Conservation (phyloP, 2,113 vertebrate genomes). For the Neotoma lepida region DNA sequence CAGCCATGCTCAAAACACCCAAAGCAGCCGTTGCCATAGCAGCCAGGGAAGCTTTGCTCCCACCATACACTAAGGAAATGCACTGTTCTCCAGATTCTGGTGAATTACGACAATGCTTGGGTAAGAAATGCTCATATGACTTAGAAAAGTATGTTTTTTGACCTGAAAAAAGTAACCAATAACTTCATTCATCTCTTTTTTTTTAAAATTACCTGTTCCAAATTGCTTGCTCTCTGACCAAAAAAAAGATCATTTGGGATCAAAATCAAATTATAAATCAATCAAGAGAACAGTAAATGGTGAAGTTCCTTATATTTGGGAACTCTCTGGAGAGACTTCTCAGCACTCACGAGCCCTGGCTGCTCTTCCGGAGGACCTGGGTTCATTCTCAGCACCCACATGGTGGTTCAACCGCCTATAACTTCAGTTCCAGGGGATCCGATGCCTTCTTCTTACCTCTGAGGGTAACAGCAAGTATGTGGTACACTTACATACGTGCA, state of each 20-base stretch:
- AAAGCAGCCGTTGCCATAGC: not conserved
- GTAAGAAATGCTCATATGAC: not conserved
- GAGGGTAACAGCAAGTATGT: not conserved
- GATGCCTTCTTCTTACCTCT: not conserved
- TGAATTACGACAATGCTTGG: not conserved
- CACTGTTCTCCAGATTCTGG: not conserved
- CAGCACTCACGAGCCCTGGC: not conserved
- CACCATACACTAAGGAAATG: not conserved
- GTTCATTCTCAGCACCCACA: not conserved
- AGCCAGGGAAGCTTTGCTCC: not conserved
- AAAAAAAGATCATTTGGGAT: not conserved
- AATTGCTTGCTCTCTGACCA: not conserved
- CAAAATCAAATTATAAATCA: not conserved
- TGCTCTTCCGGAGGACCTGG: not conserved
- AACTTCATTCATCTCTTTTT: not conserved
- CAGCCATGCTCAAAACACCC: not conserved
- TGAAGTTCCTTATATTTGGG: not conserved
- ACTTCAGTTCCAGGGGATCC: not conserved
- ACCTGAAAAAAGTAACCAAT: not conserved
- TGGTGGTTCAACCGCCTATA: not conserved
- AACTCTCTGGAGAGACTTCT: not conserved
- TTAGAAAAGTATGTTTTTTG: conserved; percentile 3
- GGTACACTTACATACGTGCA: not conserved
- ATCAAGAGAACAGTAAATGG: not conserved
- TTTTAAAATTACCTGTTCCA: not conserved